Evolutionary conservation across 2,888 invertebrate genomes (phyloP), one percentile per base, ranked within the genome.

Genomic region (Myopa tessellatipennis): DNA sequence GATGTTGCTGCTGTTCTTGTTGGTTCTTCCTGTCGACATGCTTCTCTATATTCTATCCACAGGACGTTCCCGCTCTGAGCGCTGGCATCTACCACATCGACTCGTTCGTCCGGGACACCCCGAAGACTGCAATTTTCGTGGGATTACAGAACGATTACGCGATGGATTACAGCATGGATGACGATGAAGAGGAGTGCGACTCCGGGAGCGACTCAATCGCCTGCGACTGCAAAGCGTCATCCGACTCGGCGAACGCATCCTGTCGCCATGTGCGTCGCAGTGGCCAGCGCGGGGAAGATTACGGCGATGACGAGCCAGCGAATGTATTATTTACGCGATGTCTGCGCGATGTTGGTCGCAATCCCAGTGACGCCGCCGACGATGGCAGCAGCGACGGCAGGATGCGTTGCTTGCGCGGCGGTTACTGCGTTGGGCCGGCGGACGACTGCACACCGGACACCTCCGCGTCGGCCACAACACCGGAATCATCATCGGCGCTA

Each of bases 61-160:
- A 88, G 88, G 87, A 87, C 79, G 84, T 86, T 83, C 88, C 88
- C 81, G 85, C 83, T 55, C 81, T 85, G 76, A 80, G 83, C 79
- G 38, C n/a, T 18, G 87, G 87, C 82, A 83, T 87, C 83, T 88
- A 85, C 86, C 87, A 88, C 82, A 88, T 88, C 83, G 88, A 88
- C 82, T 85, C 87, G 78, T 88, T 87, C 82, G 83, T 88, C 61
- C 82, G 86, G 84, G 87, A 85, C 70, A 87, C 87, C 77, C 88
- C 88, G 16, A 88, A 88, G 83, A 84, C 87, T 77, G 88, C 88
- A 58, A 85, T 88, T 82, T 87, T 87, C 83, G 87, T 88, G 82
- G 88, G 88, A 84, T 84, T 88, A 80, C 88, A 86, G 77, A 87
- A 87, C 81, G 88, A 88, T 84, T 86, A 85, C 81, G 81, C 84